These are phyloP conservation scores for Peromyscus eremicus DNA, from an alignment of 2,797 vertebrate genomes.

Conservation along the genomic window DNA sequence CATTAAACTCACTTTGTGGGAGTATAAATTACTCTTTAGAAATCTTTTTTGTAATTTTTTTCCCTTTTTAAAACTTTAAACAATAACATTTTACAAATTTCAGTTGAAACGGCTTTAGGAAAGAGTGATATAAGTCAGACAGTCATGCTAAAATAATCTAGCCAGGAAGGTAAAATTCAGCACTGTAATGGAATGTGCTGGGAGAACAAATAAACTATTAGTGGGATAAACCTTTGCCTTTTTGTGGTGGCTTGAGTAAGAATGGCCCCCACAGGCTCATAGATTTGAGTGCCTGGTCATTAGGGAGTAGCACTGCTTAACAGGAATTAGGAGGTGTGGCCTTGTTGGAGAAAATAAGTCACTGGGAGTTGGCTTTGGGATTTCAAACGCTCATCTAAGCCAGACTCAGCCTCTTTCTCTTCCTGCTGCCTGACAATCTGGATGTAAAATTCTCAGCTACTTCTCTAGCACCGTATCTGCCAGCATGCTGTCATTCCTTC, in stretches of 20 bases:
- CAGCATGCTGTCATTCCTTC: too few species aligned
- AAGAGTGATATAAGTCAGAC: not conserved
- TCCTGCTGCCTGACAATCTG: too few species aligned
- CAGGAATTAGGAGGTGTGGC: not conserved
- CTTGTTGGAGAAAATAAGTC: too few species aligned
- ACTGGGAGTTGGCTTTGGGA: too few species aligned
- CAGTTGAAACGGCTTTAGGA: not conserved
- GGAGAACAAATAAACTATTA: not conserved
- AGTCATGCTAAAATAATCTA: not conserved
- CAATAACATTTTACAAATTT: conserved; percentile 31
- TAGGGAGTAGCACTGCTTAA: not conserved
- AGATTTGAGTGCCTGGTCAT: not conserved
- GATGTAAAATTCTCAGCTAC: too few species aligned
- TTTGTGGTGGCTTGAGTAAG: not conserved
- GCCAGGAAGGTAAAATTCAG: not conserved
- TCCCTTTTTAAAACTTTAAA: not conserved
- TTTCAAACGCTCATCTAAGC: too few species aligned
- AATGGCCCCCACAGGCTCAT: too few species aligned
- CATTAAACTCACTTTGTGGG: not conserved
- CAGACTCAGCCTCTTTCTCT: too few species aligned
- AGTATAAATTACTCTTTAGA: not conserved
- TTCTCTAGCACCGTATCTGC: too few species aligned
- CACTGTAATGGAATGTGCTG: not conserved
- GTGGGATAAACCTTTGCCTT: not conserved
- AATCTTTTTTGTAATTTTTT: not conserved